These are phyloP conservation scores for Drosophila setosimentum DNA, from an alignment of 2,888 invertebrate genomes.

Conservation along the genomic window DNA sequence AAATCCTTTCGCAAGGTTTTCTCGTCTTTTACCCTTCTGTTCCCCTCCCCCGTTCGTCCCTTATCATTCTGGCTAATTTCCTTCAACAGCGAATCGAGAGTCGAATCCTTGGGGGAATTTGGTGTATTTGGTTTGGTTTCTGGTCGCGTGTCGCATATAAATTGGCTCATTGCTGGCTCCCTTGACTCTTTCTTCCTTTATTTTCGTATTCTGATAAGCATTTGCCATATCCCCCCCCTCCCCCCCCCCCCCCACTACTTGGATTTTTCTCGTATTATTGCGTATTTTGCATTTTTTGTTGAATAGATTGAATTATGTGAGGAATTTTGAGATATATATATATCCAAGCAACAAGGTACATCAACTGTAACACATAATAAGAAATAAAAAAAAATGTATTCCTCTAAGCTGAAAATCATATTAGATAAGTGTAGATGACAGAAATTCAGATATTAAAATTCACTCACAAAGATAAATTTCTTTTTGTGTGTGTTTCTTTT, in stretches of 20 bases:
- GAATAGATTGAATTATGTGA: constrained; percentile 20
- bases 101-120: constrained; percentile 41
- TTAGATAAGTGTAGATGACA: not conserved
- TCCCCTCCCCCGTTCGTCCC: not conserved
- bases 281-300: constrained; percentile 35
- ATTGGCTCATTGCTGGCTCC: constrained; percentile 71
- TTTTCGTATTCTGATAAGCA: constrained; percentile 61
- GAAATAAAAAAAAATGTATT: not conserved
- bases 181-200: not conserved
- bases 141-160: constrained; percentile 73
- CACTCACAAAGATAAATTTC: not conserved
- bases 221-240: constrained; percentile 15
- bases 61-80: constrained; percentile 32
- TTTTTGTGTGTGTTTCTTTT: not conserved
- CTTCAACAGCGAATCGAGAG: constrained; percentile 2
- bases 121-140: constrained; percentile 36
- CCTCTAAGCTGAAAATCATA: not conserved
- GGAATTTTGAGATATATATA: not conserved
- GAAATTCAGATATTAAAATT: not conserved
- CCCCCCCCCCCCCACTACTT: not conserved
- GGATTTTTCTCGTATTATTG: constrained; percentile 20
- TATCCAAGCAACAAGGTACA: not conserved
- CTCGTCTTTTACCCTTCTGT: constrained; percentile 1
- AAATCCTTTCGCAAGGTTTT: constrained; percentile 63
- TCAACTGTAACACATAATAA: not conserved